Percentiles rank a stretch among this genome's conserved stretches.
phyloP scores from a whole-genome alignment of 1,140 invertebrate genomes.

The Meloidogyne hapla region DNA sequence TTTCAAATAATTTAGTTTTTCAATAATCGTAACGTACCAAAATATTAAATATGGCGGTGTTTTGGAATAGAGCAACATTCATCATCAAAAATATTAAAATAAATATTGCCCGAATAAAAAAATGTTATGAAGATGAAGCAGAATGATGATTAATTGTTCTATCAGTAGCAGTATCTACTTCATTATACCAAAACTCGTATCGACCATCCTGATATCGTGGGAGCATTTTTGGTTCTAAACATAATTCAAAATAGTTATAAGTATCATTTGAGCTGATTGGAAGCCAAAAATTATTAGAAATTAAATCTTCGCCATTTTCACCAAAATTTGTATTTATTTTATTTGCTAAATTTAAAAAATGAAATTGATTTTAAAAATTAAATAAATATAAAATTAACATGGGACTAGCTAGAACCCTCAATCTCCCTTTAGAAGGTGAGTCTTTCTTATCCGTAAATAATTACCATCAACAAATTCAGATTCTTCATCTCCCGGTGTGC shows the following conservation, averaged over 20 bases:
- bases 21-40: too few relatives aligned
- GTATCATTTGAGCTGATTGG: conserved; percentile 31
- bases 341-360: conserved; percentile 15
- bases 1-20: too few relatives aligned
- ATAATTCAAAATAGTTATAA: conserved; percentile 36
- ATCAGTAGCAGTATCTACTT: conserved; percentile 24
- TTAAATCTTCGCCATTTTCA: background rate
- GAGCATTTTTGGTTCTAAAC: conserved; percentile 29
- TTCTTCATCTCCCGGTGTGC: background rate
- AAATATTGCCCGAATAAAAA: background rate
- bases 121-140: background rate
- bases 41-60: background rate
- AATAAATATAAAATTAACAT: too few relatives aligned
- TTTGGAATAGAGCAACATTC: background rate
- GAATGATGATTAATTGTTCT: background rate
- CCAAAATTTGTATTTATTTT: conserved; percentile 24
- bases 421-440: too few relatives aligned
- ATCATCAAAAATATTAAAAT: background rate
- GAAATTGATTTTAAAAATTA: too few relatives aligned
- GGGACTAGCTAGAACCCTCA: too few relatives aligned
- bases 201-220: conserved; percentile 39
- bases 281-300: conserved; percentile 30
- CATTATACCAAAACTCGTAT: conserved; percentile 35
- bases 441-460: conserved; percentile 14
- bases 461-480: conserved; percentile 8